These are phyloP conservation scores for Balaenoptera acutorostrata DNA, from an alignment of 2,113 vertebrate species.

Conservation along the genomic window DNA sequence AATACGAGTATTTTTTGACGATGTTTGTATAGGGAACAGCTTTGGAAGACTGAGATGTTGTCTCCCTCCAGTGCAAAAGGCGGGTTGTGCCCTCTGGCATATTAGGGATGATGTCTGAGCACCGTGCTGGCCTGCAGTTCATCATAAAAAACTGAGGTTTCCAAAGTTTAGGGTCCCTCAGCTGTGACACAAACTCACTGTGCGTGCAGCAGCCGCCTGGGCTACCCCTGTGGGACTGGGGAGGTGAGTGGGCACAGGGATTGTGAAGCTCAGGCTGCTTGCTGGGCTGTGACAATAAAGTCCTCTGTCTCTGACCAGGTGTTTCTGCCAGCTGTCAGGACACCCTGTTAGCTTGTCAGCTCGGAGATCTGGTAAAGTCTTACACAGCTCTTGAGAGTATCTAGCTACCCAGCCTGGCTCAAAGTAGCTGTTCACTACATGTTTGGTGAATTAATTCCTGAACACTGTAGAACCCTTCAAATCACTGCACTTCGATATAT, in stretches of 20 bases:
- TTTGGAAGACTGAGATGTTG: not conserved
- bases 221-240: not conserved
- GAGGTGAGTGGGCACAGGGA: not conserved
- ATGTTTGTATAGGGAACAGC: not conserved
- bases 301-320: not conserved
- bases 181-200: not conserved
- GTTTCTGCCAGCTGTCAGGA: not conserved
- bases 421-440: not conserved
- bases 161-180: not conserved
- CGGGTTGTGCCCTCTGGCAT: not conserved
- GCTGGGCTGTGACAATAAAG: not conserved
- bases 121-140: not conserved
- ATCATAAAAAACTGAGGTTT: not conserved
- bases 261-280: not conserved
- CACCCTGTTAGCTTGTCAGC: not conserved
- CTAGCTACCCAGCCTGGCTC: not conserved
- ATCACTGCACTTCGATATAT: not conserved
- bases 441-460: not conserved
- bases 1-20: not conserved
- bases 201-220: not conserved
- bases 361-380: not conserved
- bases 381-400: not conserved
- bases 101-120: not conserved
- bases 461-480: not conserved
- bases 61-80: not conserved